Conservation (phyloP, 2,797 vertebrate species). For the Neosilurus mollespiculum region DNA sequence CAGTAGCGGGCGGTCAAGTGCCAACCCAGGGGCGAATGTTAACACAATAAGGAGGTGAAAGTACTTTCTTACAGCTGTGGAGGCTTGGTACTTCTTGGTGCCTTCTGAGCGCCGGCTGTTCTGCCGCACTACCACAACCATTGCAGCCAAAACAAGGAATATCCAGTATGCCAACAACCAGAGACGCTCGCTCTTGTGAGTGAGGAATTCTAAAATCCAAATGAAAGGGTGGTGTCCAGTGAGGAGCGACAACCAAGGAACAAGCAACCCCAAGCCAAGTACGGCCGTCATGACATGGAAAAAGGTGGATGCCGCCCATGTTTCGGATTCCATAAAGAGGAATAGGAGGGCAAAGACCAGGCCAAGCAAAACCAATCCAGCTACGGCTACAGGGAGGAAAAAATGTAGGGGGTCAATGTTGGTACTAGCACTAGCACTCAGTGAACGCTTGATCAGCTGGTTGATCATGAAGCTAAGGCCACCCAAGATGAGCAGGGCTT, state of each 20-base stretch:
- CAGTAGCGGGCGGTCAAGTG: conserved; percentile 87
- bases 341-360: conserved; percentile 90
- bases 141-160: conserved; percentile 77
- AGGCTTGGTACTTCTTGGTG: conserved; percentile 91
- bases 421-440: conserved; percentile 77
- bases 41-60: conserved; percentile 95
- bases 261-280: conserved; percentile 85
- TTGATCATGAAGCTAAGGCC: conserved; percentile 92
- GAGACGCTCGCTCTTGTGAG: conserved; percentile 78
- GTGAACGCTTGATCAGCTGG: conserved; percentile 94
- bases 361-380: conserved; percentile 86
- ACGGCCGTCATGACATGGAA: conserved; percentile 95
- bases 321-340: conserved; percentile 92
- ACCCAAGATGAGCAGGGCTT: conserved; percentile 85
- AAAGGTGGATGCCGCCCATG: conserved; percentile 92
- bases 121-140: conserved; percentile 85
- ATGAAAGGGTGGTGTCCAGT: conserved; percentile 87
- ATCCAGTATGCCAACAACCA: conserved; percentile 87
- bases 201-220: conserved; percentile 91
- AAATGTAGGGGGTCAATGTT: conserved; percentile 87
- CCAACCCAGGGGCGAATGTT: conserved; percentile 88
- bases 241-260: conserved; percentile 93
- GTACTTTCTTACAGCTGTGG: conserved; percentile 87
- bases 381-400: conserved; percentile 85
- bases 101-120: conserved; percentile 80